A percentile compares a stretch with the other conserved stretches of the same genome.
Evolutionary conservation across 2,113 vertebrate species (phyloP).

Genomic region (Lepus americanus): DNA sequence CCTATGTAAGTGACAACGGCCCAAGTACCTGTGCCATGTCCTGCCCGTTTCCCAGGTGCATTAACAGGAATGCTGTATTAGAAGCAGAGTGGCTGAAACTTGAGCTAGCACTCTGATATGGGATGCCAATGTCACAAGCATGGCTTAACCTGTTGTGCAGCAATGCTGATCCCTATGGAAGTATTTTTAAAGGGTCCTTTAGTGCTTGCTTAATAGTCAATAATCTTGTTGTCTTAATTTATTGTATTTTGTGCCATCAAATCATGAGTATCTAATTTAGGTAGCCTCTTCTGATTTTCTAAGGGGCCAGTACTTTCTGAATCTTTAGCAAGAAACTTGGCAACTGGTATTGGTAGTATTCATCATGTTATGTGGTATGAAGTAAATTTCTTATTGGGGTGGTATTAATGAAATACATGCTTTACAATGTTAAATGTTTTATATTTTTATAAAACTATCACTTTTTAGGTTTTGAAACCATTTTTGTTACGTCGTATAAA

Average conservation of each 20-base stretch:
- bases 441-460: conserved; percentile 54
- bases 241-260: conserved; percentile 36
- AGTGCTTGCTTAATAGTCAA: background rate
- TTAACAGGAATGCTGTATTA: too few relatives aligned
- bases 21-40: too few relatives aligned
- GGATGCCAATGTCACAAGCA: too few relatives aligned
- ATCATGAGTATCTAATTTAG: conserved; percentile 45
- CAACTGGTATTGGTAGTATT: conserved; percentile 9
- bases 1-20: too few relatives aligned
- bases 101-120: too few relatives aligned
- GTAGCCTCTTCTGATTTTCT: conserved; percentile 26
- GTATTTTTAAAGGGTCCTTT: background rate
- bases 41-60: too few relatives aligned
- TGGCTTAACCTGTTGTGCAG: too few relatives aligned
- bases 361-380: conserved; percentile 27
- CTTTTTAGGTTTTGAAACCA: conserved; percentile 92
- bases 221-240: conserved; percentile 41
- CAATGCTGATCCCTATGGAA: background rate
- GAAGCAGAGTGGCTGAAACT: too few relatives aligned
- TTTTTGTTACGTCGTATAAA: conserved; percentile 95
- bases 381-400: conserved; percentile 33
- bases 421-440: conserved; percentile 57
- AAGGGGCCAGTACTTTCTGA: background rate
- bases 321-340: conserved; percentile 27
- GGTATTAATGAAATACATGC: conserved; percentile 37